Base-by-base conservation (phyloP, 2,113 vertebrate species). In the Aegithalos caudatus region DNA sequence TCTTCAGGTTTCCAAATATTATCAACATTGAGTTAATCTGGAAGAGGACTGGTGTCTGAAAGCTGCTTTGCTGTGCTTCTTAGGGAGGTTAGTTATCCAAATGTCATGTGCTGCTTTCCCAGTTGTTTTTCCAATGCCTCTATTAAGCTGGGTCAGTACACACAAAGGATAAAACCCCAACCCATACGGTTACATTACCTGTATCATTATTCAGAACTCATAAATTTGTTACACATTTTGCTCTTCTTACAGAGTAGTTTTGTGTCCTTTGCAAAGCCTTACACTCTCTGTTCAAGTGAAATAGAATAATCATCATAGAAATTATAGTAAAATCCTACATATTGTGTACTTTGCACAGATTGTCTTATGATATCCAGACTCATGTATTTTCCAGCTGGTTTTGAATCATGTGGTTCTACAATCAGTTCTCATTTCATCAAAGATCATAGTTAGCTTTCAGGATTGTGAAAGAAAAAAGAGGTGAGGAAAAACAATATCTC, bases 251-350 rank as follows among this genome's bases (percentile, higher is more conserved):
- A 64, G 44, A 67, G 22, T 33, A 54, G 2, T 50, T 85, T 9
- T 66, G 8, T 35, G 14, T 54, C 79, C n/a, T 33, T 20, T 91
- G n/a, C 35, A 82, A 86, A 80, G 20, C 16, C 33, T 54, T 65
- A 13, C 22, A 22, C n/a, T 65, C 10, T 3, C 2, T 25, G 27
- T 56, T 85, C 33, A 88, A 38, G 19, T 24, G 6, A 76, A 88
- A 67, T 4, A 78, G 16, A 73, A 28, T 6, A 44, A 40, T 40
- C 6, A 42, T 23, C 5, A n/a, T 8, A 66, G 45, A 33, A 83
- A 45, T 56, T 0, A 0, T 57, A 69, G 62, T 18, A 37, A 87
- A 81, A 57, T 70, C 10, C 42, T 47, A 6, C 2, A 3, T 51
- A 11, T 31, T 38, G 2, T 40, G 6, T 45, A 64, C 14, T 57